Conservation (phyloP, 2,113 vertebrate genomes). For the Xenopus tropicalis region UCB_Xtro_10.0 CM004446.2:135570001-135570500, state of each 20-base stretch:
- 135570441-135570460: conserved; percentile 91
- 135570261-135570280: conserved; percentile 88
- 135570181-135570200: too few relatives aligned
- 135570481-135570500: conserved; percentile 98
- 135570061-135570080: too few relatives aligned
- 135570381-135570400: conserved; percentile 88
- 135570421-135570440: conserved; percentile 95
- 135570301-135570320: conserved; percentile 83
- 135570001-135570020: too few relatives aligned
- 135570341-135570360: conserved; percentile 87
- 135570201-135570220: too few relatives aligned
- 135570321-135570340: conserved; percentile 82
- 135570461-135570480: conserved; percentile 95
- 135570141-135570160: too few relatives aligned
- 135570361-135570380: conserved; percentile 87
- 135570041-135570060: too few relatives aligned
- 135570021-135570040: too few relatives aligned
- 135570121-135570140: too few relatives aligned
- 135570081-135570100: too few relatives aligned
- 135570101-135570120: too few relatives aligned
- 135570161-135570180: too few relatives aligned
- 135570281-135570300: conserved; percentile 90
- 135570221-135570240: too few relatives aligned
- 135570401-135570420: conserved; percentile 93
- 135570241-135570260: conserved; percentile 3